Evolutionary conservation across 2,797 vertebrate genomes (phyloP), one percentile per base, ranked within the genome.

Genomic region (Pangasius mekongensis): DNA sequence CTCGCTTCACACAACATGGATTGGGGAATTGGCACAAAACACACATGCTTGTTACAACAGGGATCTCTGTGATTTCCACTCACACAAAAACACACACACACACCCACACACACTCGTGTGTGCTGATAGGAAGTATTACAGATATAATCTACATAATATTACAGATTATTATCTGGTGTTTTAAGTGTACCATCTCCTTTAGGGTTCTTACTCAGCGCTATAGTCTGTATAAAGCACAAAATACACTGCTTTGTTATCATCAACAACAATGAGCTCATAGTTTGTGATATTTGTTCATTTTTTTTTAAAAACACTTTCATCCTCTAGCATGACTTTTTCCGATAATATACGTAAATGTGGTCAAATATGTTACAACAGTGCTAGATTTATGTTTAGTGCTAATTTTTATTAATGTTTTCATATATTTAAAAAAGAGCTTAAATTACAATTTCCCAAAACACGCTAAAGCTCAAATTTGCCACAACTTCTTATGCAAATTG

Each of bases 1-100:
- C 87, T 89, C 91, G 92, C 94, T 95, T 95, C 93, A 93, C 94
- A 93, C 85, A 90, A 90, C 91, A 91, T 85, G 90, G 92, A 93
- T 93, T 95, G 94, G 83, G 94, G 94, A 89, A 71, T 77, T 74
- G 87, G 89, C 85, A 85, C 88, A 91, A 73, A 24, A 76, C 13
- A 47, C 74, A 43, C 60, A 43, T 49, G 60, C 77, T 16, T 56
- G 89, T 91, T 89, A 56, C 62, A 84, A 11, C 76, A 89, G 89
- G 80, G 56, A 82, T 64, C 58, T 64, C 58, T 47, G 58, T 9
- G 56, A 13, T 39, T 39, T 82, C 58, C 83, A 90, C 84, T 92
- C 64, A 83, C n/a, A 27, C 82, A 9, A 8, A 47, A 8, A 9
- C 47, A 47, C 47, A 47, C 47, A 47, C 47, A 47, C 43, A 47